These are phyloP conservation scores for Tipula confusa DNA, from an alignment of 2,888 invertebrate genomes.

Conservation along the genomic window DNA sequence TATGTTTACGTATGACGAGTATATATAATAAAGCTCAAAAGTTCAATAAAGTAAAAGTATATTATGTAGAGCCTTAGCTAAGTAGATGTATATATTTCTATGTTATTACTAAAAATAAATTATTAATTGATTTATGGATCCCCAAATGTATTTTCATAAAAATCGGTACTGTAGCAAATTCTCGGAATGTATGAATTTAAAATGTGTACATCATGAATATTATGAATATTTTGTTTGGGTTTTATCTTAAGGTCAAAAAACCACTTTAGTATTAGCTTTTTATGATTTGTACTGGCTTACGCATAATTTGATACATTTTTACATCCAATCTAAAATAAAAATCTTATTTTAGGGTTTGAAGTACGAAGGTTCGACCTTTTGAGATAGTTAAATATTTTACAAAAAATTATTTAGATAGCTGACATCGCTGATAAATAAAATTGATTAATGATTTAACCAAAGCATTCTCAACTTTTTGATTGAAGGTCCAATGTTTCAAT, in stretches of 20 bases:
- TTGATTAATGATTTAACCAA: too few relatives aligned
- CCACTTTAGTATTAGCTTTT: not conserved
- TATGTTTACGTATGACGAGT: not conserved
- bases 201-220: not conserved
- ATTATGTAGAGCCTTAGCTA: not conserved
- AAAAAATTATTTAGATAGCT: too few relatives aligned
- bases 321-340: too few relatives aligned
- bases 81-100: not conserved
- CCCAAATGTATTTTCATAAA: not conserved
- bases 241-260: not conserved
- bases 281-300: not conserved
- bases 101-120: not conserved
- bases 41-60: not conserved
- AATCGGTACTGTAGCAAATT: not conserved
- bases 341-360: too few relatives aligned
- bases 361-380: too few relatives aligned
- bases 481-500: too few relatives aligned
- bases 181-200: not conserved
- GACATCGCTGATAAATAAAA: too few relatives aligned
- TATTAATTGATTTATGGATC: constrained; percentile 20
- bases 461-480: too few relatives aligned
- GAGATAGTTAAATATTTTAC: too few relatives aligned
- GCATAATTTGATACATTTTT: not conserved
- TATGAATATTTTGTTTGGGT: not conserved
- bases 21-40: constrained; percentile 1